phyloP scores from a whole-genome alignment of 2,888 invertebrate genomes.

The Plutella xylostella region DNA sequence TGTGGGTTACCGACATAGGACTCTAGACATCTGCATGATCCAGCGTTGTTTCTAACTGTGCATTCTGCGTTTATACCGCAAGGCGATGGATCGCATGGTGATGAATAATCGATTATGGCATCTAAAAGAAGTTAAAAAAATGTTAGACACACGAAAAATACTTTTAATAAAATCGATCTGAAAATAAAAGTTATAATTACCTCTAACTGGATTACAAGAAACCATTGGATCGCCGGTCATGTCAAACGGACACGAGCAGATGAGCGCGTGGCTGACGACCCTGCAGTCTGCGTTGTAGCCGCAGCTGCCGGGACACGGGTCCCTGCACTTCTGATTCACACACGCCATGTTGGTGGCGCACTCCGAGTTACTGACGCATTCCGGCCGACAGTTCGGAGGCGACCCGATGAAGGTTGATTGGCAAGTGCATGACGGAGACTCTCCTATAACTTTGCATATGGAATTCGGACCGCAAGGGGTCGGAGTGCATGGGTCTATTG shows the following conservation, averaged over 20 bases:
- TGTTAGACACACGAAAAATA: background rate
- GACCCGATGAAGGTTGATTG: slow-evolving; percentile 70
- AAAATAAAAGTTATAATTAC: slow-evolving; percentile 24
- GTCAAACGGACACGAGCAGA: slow-evolving; percentile 72
- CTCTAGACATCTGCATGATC: slow-evolving; percentile 77
- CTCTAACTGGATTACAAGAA: slow-evolving; percentile 50
- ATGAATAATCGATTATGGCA: slow-evolving; percentile 45
- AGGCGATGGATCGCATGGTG: slow-evolving; percentile 77
- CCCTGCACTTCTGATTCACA: slow-evolving; percentile 75
- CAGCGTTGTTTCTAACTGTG: slow-evolving; percentile 72
- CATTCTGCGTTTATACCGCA: slow-evolving; percentile 77
- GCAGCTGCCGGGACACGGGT: slow-evolving; percentile 78
- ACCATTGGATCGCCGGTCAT: slow-evolving; percentile 76
- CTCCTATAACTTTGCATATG: slow-evolving; percentile 71
- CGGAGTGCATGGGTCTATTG: slow-evolving; percentile 72
- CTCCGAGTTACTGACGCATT: slow-evolving; percentile 76
- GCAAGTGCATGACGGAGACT: slow-evolving; percentile 76
- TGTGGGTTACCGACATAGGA: slow-evolving; percentile 63
- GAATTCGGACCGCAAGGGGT: slow-evolving; percentile 77
- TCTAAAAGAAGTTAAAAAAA: slow-evolving; percentile 29
- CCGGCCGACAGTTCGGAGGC: slow-evolving; percentile 75
- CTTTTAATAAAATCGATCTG: background rate
- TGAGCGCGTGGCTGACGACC: slow-evolving; percentile 79
- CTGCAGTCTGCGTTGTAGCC: slow-evolving; percentile 78
- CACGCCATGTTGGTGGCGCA: slow-evolving; percentile 75